Percentiles rank a stretch among this genome's conserved stretches.
phyloP scores from a whole-genome alignment of 1,140 invertebrate genomes.

The Ptiloglossa arizonensis region DNA sequence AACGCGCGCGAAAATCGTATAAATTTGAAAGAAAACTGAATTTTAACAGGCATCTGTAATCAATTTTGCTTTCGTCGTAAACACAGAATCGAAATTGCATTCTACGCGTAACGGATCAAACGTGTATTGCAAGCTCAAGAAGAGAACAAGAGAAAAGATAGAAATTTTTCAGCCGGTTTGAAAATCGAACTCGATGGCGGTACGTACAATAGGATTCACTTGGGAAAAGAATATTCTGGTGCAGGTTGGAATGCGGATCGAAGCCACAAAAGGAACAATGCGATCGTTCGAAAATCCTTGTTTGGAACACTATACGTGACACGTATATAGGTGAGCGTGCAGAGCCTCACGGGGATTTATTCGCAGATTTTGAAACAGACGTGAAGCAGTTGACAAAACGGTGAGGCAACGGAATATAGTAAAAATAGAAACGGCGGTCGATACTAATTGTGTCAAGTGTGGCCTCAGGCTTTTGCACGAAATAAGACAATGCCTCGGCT shows the following conservation, averaged over 20 bases:
- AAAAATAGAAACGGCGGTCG: conserved; percentile 78
- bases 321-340: too few species aligned
- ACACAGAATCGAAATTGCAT: too few species aligned
- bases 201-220: neutral
- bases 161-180: neutral
- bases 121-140: too few species aligned
- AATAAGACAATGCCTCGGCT: conserved; percentile 56
- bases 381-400: neutral
- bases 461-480: conserved; percentile 63
- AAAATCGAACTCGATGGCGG: neutral
- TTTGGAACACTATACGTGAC: too few species aligned
- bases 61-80: too few species aligned
- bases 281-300: neutral
- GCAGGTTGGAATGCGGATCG: neutral
- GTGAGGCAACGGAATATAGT: conserved; percentile 35
- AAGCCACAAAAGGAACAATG: neutral
- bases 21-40: too few species aligned
- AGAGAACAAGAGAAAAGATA: neutral
- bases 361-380: neutral
- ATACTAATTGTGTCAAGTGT: conserved; percentile 80
- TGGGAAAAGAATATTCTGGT: neutral
- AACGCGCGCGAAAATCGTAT: too few species aligned
- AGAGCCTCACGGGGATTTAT: neutral
- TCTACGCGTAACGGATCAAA: too few species aligned
- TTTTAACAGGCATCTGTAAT: too few species aligned